Evolutionary conservation across 2,797 vertebrate species (phyloP).

Genomic region (Oophaga sylvatica): DNA sequence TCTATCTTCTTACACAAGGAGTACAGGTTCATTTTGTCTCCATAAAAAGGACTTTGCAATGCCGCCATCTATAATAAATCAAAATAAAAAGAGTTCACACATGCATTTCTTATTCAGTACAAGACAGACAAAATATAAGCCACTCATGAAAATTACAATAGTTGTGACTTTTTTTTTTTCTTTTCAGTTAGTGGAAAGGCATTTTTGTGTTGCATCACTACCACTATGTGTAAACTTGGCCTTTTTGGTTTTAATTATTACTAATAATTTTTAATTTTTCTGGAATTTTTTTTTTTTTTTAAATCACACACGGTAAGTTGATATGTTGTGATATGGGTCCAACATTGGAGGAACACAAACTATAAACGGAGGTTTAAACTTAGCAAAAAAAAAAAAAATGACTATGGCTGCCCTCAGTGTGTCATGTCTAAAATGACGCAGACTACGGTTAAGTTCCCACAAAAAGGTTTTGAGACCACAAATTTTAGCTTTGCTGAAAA

Average conservation of each 20-base stretch:
- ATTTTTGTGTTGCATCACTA: neutral
- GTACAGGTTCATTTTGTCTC: constrained; percentile 98
- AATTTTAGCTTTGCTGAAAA: too few species aligned
- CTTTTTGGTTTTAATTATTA: neutral
- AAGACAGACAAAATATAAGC: neutral
- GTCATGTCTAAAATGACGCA: too few species aligned
- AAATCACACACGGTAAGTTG: too few species aligned
- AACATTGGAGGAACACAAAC: too few species aligned
- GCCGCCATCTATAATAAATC: constrained; percentile 89
- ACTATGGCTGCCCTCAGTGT: too few species aligned
- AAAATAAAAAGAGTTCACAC: neutral
- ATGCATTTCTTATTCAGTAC: neutral
- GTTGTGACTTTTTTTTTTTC: neutral
- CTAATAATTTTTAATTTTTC: too few species aligned
- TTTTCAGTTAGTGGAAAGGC: neutral
- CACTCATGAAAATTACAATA: neutral
- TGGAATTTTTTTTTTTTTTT: too few species aligned
- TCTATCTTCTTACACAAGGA: constrained; percentile 99
- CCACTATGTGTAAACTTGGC: neutral
- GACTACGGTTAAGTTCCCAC: too few species aligned
- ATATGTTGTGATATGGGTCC: too few species aligned
- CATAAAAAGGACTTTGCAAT: constrained; percentile 96
- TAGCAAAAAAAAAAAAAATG: too few species aligned
- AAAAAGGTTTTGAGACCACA: too few species aligned
- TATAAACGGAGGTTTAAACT: too few species aligned